These are phyloP conservation scores for Sycophaga agraensis DNA, from an alignment of 1,140 invertebrate genomes.

Conservation along the genomic window DNA sequence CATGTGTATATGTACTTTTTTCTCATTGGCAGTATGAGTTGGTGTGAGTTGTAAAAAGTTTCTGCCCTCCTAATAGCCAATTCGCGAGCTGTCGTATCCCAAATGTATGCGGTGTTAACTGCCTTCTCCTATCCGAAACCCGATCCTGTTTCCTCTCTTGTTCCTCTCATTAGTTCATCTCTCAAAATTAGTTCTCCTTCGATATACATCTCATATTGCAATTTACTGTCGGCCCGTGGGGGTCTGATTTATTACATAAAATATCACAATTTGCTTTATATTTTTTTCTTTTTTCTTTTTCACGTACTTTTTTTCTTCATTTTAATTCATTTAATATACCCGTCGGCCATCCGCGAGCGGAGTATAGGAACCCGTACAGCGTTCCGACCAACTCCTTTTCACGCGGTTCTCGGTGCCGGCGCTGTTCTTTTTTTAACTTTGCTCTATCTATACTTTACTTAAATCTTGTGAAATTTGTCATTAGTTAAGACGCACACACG, in stretches of 20 bases:
- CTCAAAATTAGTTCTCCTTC: conserved; percentile 15
- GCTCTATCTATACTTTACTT: conserved; percentile 24
- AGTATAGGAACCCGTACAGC: conserved; percentile 1
- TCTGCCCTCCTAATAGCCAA: conserved; percentile 3
- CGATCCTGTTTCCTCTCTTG: neutral
- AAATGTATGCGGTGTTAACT: no score
- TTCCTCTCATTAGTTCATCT: conserved; percentile 13
- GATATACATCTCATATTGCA: conserved; percentile 29
- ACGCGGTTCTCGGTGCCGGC: no score
- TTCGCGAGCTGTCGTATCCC: conserved; percentile 7
- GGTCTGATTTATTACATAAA: conserved; percentile 48
- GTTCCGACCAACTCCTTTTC: neutral
- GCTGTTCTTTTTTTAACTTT: conserved; percentile 6
- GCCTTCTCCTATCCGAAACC: no score
- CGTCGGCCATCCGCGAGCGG: neutral
- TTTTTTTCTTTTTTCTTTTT: conserved; percentile 29
- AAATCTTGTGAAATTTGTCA: conserved; percentile 25
- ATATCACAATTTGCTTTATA: conserved; percentile 52
- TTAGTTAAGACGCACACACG: conserved; percentile 11
- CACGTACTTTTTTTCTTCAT: conserved; percentile 12
- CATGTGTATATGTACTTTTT: conserved; percentile 5
- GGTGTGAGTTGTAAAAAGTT: conserved; percentile 26
- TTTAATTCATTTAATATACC: conserved; percentile 5
- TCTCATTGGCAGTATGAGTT: conserved; percentile 29
- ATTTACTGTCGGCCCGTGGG: conserved; percentile 34